phyloP scores from a whole-genome alignment of 2,113 vertebrate genomes.

The Stigmatopora argus region DNA sequence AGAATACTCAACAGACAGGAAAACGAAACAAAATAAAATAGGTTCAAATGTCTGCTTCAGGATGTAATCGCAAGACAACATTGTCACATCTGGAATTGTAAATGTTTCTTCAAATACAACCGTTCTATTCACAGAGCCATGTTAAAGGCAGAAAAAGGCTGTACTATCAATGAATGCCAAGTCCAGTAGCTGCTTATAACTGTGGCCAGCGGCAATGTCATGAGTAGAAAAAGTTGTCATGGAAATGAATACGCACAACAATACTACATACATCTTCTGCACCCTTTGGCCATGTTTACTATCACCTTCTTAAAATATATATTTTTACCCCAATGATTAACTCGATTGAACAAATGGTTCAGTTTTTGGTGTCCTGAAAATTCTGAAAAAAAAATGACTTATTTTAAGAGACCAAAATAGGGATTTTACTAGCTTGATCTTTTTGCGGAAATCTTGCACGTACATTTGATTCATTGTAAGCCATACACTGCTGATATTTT shows the following conservation, averaged over 20 bases:
- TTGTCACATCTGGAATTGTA: background rate
- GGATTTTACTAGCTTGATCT: no score
- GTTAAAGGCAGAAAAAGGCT: background rate
- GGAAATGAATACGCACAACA: background rate
- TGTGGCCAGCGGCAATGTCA: no score
- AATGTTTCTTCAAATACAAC: background rate
- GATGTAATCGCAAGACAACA: background rate
- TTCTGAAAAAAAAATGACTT: no score
- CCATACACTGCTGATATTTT: no score
- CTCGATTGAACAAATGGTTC: no score
- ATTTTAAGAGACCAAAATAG: no score
- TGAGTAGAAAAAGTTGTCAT: background rate
- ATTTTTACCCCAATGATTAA: no score
- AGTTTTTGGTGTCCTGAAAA: no score
- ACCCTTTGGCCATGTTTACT: background rate
- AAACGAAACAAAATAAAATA: background rate
- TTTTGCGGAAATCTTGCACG: no score
- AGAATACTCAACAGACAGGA: constrained; percentile 1
- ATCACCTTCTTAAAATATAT: background rate
- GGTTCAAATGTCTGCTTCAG: background rate
- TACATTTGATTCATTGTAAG: no score
- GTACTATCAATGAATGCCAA: background rate
- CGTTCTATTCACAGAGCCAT: background rate
- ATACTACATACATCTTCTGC: background rate
- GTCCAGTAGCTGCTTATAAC: background rate